Conservation (phyloP, 2,797 vertebrate species). For the Galago senegalensis region DNA sequence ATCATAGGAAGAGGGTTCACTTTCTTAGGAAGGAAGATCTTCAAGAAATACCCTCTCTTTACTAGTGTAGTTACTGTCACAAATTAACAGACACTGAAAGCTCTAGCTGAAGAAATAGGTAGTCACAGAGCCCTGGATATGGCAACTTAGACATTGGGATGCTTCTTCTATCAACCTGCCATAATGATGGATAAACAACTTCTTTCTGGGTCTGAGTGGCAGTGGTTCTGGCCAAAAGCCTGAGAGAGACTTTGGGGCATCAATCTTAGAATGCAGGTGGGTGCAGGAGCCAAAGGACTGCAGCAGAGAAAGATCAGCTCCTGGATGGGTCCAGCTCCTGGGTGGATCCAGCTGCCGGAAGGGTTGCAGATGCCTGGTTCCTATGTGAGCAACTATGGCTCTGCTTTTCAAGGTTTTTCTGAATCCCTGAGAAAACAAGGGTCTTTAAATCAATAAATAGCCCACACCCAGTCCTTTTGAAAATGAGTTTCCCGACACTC, state of each 20-base stretch:
- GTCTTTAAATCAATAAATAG: not conserved
- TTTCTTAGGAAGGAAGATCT: slow-evolving; percentile 3
- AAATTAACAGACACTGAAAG: not conserved
- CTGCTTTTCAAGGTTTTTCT: not conserved
- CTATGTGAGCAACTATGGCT: not conserved
- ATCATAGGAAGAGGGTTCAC: not conserved
- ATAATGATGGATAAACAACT: not conserved
- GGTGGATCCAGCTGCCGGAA: not conserved
- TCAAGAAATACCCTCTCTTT: not conserved
- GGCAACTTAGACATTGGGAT: not conserved
- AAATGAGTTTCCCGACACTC: not conserved
- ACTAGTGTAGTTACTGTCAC: not conserved
- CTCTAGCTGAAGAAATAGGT: not conserved
- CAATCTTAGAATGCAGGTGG: not conserved
- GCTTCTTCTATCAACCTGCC: not conserved
- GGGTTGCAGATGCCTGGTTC: not conserved
- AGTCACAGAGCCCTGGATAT: not conserved
- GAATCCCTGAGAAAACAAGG: slow-evolving; percentile 20
- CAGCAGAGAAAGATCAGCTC: not conserved
- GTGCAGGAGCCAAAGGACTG: not conserved
- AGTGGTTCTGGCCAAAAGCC: not conserved
- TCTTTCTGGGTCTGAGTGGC: not conserved
- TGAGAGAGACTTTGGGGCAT: not conserved
- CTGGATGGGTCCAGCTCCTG: not conserved
- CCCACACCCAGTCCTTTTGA: not conserved